Evolutionary conservation across 2,888 invertebrate genomes (phyloP).

Genomic region (Eutolmus rufibarbis): DNA sequence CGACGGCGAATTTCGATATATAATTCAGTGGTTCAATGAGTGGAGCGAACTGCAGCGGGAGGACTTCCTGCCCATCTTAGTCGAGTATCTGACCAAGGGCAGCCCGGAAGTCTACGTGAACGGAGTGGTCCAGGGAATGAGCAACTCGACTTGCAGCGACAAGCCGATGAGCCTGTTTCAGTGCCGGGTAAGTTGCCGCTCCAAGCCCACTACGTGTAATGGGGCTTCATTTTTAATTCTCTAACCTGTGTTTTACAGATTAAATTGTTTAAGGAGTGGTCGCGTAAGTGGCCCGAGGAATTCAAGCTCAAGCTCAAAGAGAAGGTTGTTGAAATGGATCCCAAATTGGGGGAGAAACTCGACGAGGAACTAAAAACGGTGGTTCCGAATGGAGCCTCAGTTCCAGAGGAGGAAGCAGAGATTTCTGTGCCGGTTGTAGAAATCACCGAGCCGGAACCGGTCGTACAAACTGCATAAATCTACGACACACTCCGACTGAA

Average conservation of each 20-base stretch:
- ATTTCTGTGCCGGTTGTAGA: background rate
- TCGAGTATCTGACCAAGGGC: slow-evolving; percentile 67
- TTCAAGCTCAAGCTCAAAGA: slow-evolving; percentile 75
- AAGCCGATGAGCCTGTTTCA: slow-evolving; percentile 84
- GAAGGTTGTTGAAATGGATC: slow-evolving; percentile 75
- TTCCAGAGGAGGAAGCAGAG: background rate
- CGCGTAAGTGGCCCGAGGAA: slow-evolving; percentile 77
- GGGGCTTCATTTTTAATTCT: background rate
- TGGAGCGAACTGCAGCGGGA: slow-evolving; percentile 88
- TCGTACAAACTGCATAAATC: slow-evolving; percentile 16
- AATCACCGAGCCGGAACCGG: background rate
- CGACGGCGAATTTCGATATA: slow-evolving; percentile 80
- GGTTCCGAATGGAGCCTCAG: slow-evolving; percentile 32
- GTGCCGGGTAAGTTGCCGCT: slow-evolving; percentile 73
- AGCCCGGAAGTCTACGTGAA: slow-evolving; percentile 72
- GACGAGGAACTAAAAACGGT: slow-evolving; percentile 63
- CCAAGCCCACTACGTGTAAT: background rate
- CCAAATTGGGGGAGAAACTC: slow-evolving; percentile 76
- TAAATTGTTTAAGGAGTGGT: slow-evolving; percentile 86
- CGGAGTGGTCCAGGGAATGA: slow-evolving; percentile 74
- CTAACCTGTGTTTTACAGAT: slow-evolving; percentile 64
- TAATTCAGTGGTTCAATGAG: slow-evolving; percentile 87
- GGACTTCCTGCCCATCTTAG: slow-evolving; percentile 80
- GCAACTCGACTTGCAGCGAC: slow-evolving; percentile 72
- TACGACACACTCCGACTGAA: background rate